phyloP scores from a whole-genome alignment of 2,797 vertebrate species.

The Hydrophis major region DNA sequence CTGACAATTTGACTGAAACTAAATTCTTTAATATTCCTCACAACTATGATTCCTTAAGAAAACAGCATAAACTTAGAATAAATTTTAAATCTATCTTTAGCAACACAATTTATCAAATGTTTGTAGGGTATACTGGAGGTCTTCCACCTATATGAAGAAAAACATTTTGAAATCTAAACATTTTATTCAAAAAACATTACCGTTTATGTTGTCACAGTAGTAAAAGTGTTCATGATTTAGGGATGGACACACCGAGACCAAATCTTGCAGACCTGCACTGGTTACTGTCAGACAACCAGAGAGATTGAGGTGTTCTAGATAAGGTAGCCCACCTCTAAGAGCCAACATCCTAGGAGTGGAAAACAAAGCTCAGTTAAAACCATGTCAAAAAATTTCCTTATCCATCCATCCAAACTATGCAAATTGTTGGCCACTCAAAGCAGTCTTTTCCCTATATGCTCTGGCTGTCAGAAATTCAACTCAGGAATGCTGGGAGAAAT shows the following conservation, averaged over 20 bases:
- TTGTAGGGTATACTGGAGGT: not conserved
- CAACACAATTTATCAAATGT: not conserved
- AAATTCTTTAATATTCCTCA: not conserved
- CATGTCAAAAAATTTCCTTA: not conserved
- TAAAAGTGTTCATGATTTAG: constrained; percentile 98
- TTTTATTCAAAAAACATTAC: constrained; percentile 77
- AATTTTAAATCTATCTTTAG: not conserved
- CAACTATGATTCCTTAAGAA: not conserved
- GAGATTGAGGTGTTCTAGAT: constrained; percentile 94
- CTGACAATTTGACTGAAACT: not conserved
- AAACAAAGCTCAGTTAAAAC: not conserved
- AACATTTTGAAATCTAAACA: not conserved
- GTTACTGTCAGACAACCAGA: constrained; percentile 94
- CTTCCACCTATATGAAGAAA: not conserved
- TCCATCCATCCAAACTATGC: accelerated
- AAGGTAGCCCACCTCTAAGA: constrained; percentile 89
- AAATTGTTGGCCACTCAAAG: not conserved
- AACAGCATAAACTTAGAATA: not conserved
- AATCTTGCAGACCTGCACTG: constrained; percentile 89
- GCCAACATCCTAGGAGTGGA: constrained; percentile 81
- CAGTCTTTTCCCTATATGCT: too few species aligned
- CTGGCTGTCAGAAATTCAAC: not conserved
- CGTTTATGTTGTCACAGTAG: constrained; percentile 99
- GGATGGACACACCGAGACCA: constrained; percentile 91
- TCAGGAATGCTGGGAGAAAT: not conserved